Evolutionary conservation across 2,797 vertebrate species (phyloP).

Genomic region (Moxostoma hubbsi): DNA sequence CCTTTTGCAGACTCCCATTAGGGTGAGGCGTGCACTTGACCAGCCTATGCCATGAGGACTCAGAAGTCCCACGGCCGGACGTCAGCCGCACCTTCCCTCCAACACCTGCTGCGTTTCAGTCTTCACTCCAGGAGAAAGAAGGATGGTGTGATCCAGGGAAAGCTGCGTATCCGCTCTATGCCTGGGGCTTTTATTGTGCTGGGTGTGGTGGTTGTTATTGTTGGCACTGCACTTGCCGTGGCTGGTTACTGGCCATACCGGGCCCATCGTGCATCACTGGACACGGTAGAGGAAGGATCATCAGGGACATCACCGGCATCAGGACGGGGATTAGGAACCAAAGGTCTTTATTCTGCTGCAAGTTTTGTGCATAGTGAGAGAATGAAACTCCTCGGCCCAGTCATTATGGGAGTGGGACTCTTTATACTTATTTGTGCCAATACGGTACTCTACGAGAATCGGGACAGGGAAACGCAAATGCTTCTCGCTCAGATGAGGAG

Average conservation of each 20-base stretch:
- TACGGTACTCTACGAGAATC: conserved; percentile 94
- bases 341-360: conserved; percentile 64
- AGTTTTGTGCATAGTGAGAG: conserved; percentile 82
- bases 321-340: conserved; percentile 68
- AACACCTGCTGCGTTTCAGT: conserved; percentile 66
- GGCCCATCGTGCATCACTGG: conserved; percentile 50
- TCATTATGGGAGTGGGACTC: conserved; percentile 97
- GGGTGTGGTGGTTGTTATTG: conserved; percentile 86
- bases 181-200: conserved; percentile 90
- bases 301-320: conserved; percentile 28
- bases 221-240: conserved; percentile 89
- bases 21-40: conserved; percentile 50
- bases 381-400: conserved; percentile 91
- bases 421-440: conserved; percentile 98
- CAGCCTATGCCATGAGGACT: conserved; percentile 72
- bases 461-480: conserved; percentile 90
- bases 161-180: conserved; percentile 89
- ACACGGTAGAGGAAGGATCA: neutral
- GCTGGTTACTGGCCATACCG: conserved; percentile 95
- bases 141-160: conserved; percentile 77
- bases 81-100: conserved; percentile 55
- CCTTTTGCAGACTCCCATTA: conserved; percentile 58
- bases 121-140: conserved; percentile 72
- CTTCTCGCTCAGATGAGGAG: conserved; percentile 83
- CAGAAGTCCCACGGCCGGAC: conserved; percentile 53